Evolutionary conservation across 2,888 invertebrate species (phyloP).

Genomic region (Saturnia japonica): DNA sequence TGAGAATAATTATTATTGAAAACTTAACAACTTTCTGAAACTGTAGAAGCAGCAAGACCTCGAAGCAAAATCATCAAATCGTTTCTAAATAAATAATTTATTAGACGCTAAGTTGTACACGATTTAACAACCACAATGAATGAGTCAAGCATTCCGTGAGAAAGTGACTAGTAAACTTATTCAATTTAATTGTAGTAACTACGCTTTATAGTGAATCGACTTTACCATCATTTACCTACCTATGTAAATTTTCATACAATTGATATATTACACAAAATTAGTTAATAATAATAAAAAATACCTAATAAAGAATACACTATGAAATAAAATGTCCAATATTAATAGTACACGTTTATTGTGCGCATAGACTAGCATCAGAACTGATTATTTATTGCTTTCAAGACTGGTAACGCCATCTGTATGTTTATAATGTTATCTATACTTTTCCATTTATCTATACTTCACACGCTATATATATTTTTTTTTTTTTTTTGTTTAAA

Average conservation of each 20-base stretch:
- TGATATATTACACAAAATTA: neutral
- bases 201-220: neutral
- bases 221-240: neutral
- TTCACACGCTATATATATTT: no score
- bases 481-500: no score
- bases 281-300: neutral
- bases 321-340: no score
- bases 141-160: conserved; percentile 3
- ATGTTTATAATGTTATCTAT: no score
- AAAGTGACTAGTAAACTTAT: neutral
- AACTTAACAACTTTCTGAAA: neutral
- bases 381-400: no score
- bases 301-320: no score
- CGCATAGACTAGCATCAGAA: no score
- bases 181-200: neutral
- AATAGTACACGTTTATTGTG: no score
- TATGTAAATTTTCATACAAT: neutral
- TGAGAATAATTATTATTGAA: neutral
- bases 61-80: neutral
- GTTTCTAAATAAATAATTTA: neutral
- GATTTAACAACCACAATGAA: neutral
- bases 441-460: no score
- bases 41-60: neutral
- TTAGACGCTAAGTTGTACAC: neutral
- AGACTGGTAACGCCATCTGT: no score